phyloP scores from a whole-genome alignment of 1,140 invertebrate genomes.

The Drosophila kikkawai region DNA sequence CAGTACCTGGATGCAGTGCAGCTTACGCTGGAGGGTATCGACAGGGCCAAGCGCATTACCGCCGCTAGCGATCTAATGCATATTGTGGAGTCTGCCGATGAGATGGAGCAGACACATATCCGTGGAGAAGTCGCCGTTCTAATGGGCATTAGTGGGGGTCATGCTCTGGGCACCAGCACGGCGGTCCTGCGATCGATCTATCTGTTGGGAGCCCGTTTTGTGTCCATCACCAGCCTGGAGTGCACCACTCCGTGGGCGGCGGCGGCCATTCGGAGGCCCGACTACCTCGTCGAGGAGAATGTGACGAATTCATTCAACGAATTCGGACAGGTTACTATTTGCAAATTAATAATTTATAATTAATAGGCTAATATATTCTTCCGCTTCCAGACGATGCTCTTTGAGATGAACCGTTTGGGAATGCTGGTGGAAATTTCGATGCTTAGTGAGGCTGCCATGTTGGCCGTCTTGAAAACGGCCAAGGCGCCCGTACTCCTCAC shows the following conservation, averaged over 20 bases:
- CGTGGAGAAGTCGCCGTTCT: constrained; percentile 89
- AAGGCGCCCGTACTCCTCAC: constrained; percentile 92
- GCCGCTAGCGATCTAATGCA: constrained; percentile 77
- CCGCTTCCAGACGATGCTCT: constrained; percentile 87
- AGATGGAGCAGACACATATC: constrained; percentile 88
- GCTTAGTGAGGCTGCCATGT: constrained; percentile 90
- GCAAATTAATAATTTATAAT: neutral
- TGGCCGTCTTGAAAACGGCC: constrained; percentile 88
- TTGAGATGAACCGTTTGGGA: constrained; percentile 90
- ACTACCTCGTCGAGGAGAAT: constrained; percentile 80
- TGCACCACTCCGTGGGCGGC: constrained; percentile 90
- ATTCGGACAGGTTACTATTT: constrained; percentile 84
- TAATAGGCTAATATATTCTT: constrained; percentile 12
- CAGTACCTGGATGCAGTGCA: constrained; percentile 89
- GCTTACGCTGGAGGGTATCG: constrained; percentile 88
- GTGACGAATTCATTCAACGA: constrained; percentile 84
- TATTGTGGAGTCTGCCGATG: constrained; percentile 82
- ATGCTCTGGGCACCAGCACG: constrained; percentile 90
- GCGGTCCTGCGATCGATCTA: constrained; percentile 90
- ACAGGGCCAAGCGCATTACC: constrained; percentile 87
- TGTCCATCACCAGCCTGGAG: constrained; percentile 90
- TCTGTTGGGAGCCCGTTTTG: constrained; percentile 89
- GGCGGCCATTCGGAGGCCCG: constrained; percentile 68
- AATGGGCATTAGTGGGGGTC: constrained; percentile 91
- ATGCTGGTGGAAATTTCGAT: constrained; percentile 93